Evolutionary conservation across 1,140 invertebrate species (phyloP), one percentile per base, ranked within the genome.

Genomic region (Amyelois transitella): DNA sequence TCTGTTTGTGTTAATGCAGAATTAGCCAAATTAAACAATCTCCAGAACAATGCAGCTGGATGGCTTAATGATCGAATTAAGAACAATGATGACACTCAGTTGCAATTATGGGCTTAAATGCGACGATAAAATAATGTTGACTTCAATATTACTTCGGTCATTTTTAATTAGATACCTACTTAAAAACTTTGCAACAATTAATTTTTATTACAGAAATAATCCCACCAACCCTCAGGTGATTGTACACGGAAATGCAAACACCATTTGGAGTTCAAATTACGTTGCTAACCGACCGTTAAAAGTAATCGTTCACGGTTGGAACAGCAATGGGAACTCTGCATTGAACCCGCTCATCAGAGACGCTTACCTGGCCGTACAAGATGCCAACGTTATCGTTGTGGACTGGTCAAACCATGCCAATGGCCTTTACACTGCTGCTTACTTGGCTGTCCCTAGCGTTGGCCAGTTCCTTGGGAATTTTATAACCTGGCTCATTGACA

Each of bases 351-450:
- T 53, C 5, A 71, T 79, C 43, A 75, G 56, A 7, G 43, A 55
- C 2, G 90, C 86, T 0, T 90, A 89, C 45, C 71, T 91, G 0
- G 60, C 58, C 1, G 70, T 72, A 8, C 72, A 72, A 2, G 86
- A 90, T 48, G 82, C 77, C 18, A 92, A 93, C 52, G 82, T 92
- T 2, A 90, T 92, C 38, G 84, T 89, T 0, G 80, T 92, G 0
- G 80, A 83, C 51, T 86, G 80, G 79, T 51, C 55, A 8, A 18
- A 43, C 8, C 51, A 67, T 0, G 78, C 78, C 8, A 69, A 53
- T n/a, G 44, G 47, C 10, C 8, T 22, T 5, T 90, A 91, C 22
- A 75, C 71, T 5, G 76, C 88, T 21, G 88, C 91, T 0, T 86
- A 80, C 0, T 73, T 55, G 17, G 83, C 87, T 60, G 91, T 92